A percentile compares a stretch with the other conserved stretches of the same genome.
These are phyloP conservation scores for Melanostoma scalare DNA, from an alignment of 2,888 invertebrate species.

Conservation along the genomic window DNA sequence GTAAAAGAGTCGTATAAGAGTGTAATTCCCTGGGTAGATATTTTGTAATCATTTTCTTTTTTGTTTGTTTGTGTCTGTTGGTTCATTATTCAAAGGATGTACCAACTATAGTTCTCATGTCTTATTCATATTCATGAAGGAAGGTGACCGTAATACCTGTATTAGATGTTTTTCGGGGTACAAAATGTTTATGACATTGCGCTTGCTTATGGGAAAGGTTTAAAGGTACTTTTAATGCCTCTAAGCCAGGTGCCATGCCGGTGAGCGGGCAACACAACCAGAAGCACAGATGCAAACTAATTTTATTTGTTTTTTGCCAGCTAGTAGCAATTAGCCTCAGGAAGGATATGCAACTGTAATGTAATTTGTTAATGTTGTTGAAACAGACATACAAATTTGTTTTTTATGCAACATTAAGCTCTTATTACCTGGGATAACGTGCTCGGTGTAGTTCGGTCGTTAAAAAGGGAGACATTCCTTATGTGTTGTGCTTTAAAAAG, in stretches of 20 bases:
- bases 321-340: not conserved
- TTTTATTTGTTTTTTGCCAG: conserved; percentile 26
- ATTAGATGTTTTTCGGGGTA: conserved; percentile 7
- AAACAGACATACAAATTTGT: conserved; percentile 12
- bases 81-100: conserved; percentile 22
- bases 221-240: not conserved
- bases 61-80: conserved; percentile 4
- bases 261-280: conserved; percentile 5
- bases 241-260: not conserved
- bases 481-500: too few species aligned
- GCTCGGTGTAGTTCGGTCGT: not conserved
- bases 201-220: conserved; percentile 2
- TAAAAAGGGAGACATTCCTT: not conserved
- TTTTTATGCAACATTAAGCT: not conserved
- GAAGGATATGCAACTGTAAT: conserved; percentile 12
- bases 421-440: conserved; percentile 21
- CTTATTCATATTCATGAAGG: conserved; percentile 59
- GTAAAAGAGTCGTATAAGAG: too few species aligned
- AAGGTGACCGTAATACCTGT: conserved; percentile 35
- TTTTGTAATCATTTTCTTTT: not conserved
- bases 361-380: conserved; percentile 25
- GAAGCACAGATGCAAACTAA: conserved; percentile 23
- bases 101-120: conserved; percentile 28
- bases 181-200: conserved; percentile 33
- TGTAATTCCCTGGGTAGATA: not conserved